Conservation (phyloP, 2,113 vertebrate species). For the Morone saxatilis region DNA sequence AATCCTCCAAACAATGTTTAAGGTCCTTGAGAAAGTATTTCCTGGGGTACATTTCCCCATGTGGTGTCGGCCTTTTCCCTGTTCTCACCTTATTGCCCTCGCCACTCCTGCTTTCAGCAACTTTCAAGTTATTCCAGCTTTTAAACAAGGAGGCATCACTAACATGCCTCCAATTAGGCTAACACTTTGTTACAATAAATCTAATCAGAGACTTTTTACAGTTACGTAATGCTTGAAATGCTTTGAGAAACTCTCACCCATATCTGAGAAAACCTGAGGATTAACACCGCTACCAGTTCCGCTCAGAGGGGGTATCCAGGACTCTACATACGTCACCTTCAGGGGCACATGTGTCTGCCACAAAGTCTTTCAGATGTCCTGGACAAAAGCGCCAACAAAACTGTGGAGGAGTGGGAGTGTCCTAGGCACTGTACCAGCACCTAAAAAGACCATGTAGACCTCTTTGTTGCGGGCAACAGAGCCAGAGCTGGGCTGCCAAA, state of each 20-base stretch:
- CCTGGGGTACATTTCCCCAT: too few relatives aligned
- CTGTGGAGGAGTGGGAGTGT: not conserved
- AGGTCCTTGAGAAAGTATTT: too few relatives aligned
- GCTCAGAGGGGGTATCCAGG: not conserved
- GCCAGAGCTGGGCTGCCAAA: constrained; percentile 30
- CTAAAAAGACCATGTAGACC: not conserved
- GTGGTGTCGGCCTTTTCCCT: too few relatives aligned
- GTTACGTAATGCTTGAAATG: not conserved
- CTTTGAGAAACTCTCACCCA: not conserved
- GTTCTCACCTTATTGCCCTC: too few relatives aligned
- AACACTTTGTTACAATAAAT: not conserved
- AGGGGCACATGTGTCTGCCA: not conserved
- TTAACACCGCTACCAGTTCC: not conserved
- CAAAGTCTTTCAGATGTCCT: constrained; percentile 2
- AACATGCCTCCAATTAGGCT: not conserved
- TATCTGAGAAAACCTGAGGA: not conserved
- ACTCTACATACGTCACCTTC: not conserved
- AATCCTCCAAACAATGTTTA: too few relatives aligned
- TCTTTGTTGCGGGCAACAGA: not conserved
- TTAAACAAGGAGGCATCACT: not conserved
- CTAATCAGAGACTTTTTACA: not conserved
- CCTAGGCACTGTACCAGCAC: not conserved
- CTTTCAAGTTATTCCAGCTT: not conserved
- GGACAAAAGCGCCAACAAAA: not conserved
- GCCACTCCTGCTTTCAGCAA: not conserved